Evolutionary conservation across 2,797 vertebrate species (phyloP).

Genomic region (Parambassis ranga): DNA sequence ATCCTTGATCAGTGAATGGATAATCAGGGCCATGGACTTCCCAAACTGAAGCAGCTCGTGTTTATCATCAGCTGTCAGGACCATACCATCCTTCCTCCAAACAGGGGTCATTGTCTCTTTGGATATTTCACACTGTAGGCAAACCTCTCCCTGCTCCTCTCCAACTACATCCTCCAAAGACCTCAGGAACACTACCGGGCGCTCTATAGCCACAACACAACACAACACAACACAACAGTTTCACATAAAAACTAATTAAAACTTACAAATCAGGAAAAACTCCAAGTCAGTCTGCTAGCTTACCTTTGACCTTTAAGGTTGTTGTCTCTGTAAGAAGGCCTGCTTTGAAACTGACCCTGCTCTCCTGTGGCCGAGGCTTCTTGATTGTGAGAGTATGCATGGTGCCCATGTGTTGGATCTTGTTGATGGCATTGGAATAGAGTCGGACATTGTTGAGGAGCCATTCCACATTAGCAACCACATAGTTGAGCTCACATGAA

Average conservation of each 20-base stretch:
- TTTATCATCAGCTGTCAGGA: constrained; percentile 81
- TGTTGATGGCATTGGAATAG: constrained; percentile 84
- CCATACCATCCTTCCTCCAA: constrained; percentile 88
- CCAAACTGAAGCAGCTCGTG: constrained; percentile 84
- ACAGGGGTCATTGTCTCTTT: constrained; percentile 85
- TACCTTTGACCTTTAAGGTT: constrained; percentile 89
- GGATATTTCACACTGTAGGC: constrained; percentile 89
- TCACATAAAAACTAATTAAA: neutral
- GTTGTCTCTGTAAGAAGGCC: constrained; percentile 81
- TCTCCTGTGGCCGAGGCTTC: constrained; percentile 83
- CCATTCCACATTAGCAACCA: constrained; percentile 90
- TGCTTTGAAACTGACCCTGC: constrained; percentile 83
- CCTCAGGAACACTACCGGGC: constrained; percentile 89
- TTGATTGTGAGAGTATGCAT: constrained; percentile 86
- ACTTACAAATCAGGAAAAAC: neutral
- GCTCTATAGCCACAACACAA: constrained; percentile 73
- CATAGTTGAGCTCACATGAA: constrained; percentile 91
- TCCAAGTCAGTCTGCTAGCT: constrained; percentile 20
- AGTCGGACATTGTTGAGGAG: constrained; percentile 86
- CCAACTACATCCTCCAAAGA: constrained; percentile 85
- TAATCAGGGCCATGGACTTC: constrained; percentile 81
- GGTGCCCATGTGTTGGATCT: constrained; percentile 85
- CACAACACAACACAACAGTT: too few relatives aligned
- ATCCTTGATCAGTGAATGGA: constrained; percentile 83
- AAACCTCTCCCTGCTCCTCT: constrained; percentile 84